phyloP scores from a whole-genome alignment of 1,140 invertebrate genomes.

The Drosophila paulistorum region DNA sequence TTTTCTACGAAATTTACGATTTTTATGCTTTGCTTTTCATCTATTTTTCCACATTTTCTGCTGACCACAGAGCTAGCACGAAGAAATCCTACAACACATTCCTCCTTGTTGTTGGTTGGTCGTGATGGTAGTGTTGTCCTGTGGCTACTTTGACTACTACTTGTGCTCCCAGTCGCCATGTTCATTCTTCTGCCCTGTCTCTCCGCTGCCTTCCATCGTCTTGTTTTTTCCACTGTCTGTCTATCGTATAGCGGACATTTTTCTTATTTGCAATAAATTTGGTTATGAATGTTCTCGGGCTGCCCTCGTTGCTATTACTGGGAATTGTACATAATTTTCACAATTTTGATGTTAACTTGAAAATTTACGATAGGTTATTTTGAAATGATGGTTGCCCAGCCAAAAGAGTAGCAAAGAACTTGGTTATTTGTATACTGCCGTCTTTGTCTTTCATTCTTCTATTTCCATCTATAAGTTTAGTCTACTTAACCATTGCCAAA shows the following conservation, averaged over 20 bases:
- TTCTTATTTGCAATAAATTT: conserved; percentile 83
- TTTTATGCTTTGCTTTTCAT: conserved; percentile 76
- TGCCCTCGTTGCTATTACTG: conserved; percentile 54
- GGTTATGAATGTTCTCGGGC: conserved; percentile 78
- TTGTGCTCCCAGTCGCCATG: conserved; percentile 52
- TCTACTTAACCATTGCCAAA: conserved; percentile 10
- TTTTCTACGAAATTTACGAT: conserved; percentile 69
- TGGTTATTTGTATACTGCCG: conserved; percentile 1
- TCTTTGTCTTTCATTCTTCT: conserved; percentile 16
- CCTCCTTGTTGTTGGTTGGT: conserved; percentile 40
- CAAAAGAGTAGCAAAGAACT: conserved; percentile 10
- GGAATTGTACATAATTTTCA: conserved; percentile 81
- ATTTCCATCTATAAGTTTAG: conserved; percentile 43
- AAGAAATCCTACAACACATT: conserved; percentile 32
- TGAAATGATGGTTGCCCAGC: conserved; percentile 68
- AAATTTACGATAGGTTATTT: conserved; percentile 81
- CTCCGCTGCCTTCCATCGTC: background rate
- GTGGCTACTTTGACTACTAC: conserved; percentile 49
- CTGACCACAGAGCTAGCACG: conserved; percentile 56
- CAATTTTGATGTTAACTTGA: conserved; percentile 82
- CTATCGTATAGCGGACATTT: conserved; percentile 71
- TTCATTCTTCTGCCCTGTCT: conserved; percentile 27
- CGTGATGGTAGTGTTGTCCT: conserved; percentile 25
- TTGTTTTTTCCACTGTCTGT: conserved; percentile 36
- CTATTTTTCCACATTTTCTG: conserved; percentile 72